Percentiles rank a stretch among this genome's conserved stretches.
Conservation (phyloP, 2,888 invertebrate genomes). For the Anorthoa munda region DNA sequence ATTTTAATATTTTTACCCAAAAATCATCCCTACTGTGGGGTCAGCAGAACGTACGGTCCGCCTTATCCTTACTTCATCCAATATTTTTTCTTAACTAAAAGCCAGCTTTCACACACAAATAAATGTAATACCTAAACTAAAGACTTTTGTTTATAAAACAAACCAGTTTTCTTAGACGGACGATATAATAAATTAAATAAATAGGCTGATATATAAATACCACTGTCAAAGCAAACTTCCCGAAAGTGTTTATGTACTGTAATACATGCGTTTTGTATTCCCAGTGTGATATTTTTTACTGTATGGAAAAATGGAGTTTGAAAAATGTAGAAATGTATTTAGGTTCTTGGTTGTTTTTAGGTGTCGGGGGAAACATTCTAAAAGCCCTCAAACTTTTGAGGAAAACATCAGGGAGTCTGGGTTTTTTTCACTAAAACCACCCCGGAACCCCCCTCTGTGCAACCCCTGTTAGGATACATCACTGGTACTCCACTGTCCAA, state of each 20-base stretch:
- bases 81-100: not conserved
- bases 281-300: constrained; percentile 10
- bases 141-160: constrained; percentile 28
- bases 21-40: too few species aligned
- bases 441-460: too few species aligned
- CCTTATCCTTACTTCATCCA: too few species aligned
- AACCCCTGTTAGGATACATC: too few species aligned
- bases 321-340: not conserved
- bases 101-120: constrained; percentile 4
- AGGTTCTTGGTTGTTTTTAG: too few species aligned
- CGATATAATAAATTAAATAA: constrained; percentile 1
- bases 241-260: not conserved
- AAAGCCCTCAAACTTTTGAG: too few species aligned
- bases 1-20: too few species aligned
- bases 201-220: constrained; percentile 9
- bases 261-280: constrained; percentile 11
- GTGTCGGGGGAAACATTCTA: too few species aligned
- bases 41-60: too few species aligned
- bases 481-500: too few species aligned
- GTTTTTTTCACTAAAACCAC: too few species aligned
- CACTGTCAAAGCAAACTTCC: constrained; percentile 7
- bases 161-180: constrained; percentile 10
- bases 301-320: not conserved
- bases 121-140: not conserved
- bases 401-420: too few species aligned